Percentiles rank a stretch among this genome's conserved stretches.
These are phyloP conservation scores for Eueremaeus valkanovi DNA, from an alignment of 2,888 invertebrate genomes.

Conservation along the genomic window DNA sequence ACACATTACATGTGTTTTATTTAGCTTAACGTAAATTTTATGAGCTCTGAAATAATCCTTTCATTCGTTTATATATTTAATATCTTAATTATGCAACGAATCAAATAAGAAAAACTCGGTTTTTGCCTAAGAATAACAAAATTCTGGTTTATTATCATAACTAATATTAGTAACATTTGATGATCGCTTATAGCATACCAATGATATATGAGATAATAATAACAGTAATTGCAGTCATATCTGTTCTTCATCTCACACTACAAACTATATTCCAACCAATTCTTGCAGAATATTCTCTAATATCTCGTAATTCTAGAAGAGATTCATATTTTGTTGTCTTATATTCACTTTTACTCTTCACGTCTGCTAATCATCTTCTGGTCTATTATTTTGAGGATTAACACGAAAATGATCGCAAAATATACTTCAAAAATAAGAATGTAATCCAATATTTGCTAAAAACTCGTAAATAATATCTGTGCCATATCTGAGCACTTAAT, in stretches of 20 bases:
- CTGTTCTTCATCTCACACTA: background rate
- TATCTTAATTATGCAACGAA: background rate
- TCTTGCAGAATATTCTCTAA: too few species aligned
- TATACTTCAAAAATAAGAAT: background rate
- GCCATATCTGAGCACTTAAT: too few species aligned
- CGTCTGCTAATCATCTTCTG: background rate
- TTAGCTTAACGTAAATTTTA: too few species aligned
- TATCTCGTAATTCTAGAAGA: constrained; percentile 9
- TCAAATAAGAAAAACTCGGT: too few species aligned
- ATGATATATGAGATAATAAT: constrained; percentile 3
- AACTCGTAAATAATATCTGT: background rate
- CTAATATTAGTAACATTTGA: constrained; percentile 5
- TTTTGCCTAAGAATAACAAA: background rate
- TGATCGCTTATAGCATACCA: background rate
- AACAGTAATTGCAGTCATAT: background rate
- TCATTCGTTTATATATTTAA: too few species aligned
- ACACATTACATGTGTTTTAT: too few species aligned
- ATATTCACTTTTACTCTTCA: background rate
- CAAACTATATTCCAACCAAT: background rate
- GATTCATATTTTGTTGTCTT: constrained; percentile 7
- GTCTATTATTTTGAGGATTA: constrained; percentile 17
- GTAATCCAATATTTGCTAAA: constrained; percentile 8
- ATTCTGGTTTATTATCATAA: background rate
- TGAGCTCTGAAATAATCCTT: too few species aligned
- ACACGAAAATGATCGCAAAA: background rate